These are phyloP conservation scores for Montipora cactus DNA, from an alignment of 64 coral and sea anemone species.

Conservation along the genomic window DNA sequence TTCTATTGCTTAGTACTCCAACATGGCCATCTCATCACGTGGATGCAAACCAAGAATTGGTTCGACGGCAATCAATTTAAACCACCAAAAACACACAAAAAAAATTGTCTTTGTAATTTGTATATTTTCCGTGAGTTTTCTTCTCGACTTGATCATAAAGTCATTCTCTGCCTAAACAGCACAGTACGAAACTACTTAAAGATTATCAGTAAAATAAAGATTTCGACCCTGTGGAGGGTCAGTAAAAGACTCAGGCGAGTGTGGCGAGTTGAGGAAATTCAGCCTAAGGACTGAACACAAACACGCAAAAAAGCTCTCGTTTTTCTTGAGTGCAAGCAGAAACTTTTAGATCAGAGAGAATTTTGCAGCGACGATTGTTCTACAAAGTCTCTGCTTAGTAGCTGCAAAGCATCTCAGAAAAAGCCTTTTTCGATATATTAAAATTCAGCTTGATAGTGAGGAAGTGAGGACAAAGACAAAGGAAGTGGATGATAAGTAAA, in stretches of 20 bases:
- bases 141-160: conserved; percentile 17
- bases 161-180: neutral
- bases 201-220: conserved; percentile 45
- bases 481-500: too few species aligned
- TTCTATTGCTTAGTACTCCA: too few species aligned
- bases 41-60: too few species aligned
- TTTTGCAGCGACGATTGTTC: neutral
- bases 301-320: neutral
- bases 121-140: conserved; percentile 27
- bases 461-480: too few species aligned
- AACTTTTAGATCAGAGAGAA: neutral
- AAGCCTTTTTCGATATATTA: too few species aligned
- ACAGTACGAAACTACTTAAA: neutral
- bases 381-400: neutral
- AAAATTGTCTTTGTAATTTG: neutral
- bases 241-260: neutral
- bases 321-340: neutral
- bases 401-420: neutral
- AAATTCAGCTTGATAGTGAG: too few species aligned
- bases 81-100: neutral
- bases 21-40: too few species aligned
- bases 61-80: too few species aligned
- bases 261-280: conserved; percentile 19
- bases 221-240: neutral
- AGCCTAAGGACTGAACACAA: neutral